phyloP scores from a whole-genome alignment of 2,888 invertebrate genomes.

The Dynastes grantii region DNA sequence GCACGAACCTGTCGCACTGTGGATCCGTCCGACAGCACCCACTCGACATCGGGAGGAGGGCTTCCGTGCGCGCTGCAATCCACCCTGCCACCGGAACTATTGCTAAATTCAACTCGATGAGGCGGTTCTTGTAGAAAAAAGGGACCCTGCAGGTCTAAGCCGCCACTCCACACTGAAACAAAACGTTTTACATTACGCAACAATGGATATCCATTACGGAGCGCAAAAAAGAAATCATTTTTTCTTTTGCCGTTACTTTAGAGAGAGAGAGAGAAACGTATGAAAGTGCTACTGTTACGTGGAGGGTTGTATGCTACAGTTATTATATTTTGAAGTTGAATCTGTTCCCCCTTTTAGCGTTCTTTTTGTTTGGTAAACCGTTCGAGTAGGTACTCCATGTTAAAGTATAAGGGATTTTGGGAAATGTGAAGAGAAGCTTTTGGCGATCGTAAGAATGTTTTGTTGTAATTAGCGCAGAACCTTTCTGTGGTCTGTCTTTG shows the following conservation, averaged over 20 bases:
- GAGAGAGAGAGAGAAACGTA: no score
- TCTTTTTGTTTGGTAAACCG: no score
- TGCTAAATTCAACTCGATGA: slow-evolving; percentile 84
- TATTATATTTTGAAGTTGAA: no score
- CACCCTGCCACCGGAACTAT: slow-evolving; percentile 81
- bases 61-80: slow-evolving; percentile 81
- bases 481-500: no score
- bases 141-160: slow-evolving; percentile 80
- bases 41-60: slow-evolving; percentile 84
- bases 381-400: no score
- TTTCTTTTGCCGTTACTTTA: neutral
- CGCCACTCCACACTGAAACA: slow-evolving; percentile 64
- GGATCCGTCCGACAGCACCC: slow-evolving; percentile 83
- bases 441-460: no score
- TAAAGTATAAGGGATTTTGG: no score
- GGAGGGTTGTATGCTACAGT: no score
- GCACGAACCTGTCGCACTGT: slow-evolving; percentile 74
- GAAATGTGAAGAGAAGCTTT: no score
- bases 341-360: no score
- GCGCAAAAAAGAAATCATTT: neutral
- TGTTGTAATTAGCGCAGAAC: no score
- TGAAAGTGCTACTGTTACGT: no score
- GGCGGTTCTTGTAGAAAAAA: slow-evolving; percentile 81
- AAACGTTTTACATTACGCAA: slow-evolving; percentile 36
- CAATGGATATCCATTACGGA: slow-evolving; percentile 28